Conservation (phyloP, 2,797 vertebrate genomes). For the Acanthopagrus latus region DNA sequence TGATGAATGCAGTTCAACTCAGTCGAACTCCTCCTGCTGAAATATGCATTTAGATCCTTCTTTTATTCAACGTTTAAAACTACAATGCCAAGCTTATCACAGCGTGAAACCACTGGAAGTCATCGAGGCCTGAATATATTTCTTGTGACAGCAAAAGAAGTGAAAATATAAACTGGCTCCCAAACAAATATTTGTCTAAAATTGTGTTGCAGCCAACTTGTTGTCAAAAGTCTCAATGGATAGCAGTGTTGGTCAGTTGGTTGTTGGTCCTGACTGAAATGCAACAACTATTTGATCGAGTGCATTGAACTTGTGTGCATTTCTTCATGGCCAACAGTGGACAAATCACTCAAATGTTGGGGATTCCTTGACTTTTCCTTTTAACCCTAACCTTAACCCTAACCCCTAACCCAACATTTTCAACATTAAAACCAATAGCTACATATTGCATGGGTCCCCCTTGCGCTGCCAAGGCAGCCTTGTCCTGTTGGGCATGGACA, state of each 20-base stretch:
- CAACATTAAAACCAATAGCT: too few relatives aligned
- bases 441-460: too few relatives aligned
- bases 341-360: background rate
- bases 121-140: background rate
- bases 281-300: background rate
- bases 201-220: background rate
- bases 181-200: constrained; percentile 4
- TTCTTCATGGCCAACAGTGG: background rate
- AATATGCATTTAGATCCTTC: constrained; percentile 1
- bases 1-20: constrained; percentile 5
- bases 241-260: background rate
- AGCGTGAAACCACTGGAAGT: constrained; percentile 1
- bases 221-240: too few relatives aligned
- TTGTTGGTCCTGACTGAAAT: background rate
- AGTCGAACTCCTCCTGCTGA: background rate
- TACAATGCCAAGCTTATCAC: constrained; percentile 17
- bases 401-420: too few relatives aligned
- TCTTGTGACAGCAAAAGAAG: constrained; percentile 24
- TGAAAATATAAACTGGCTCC: constrained; percentile 20
- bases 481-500: too few relatives aligned
- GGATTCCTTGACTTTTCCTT: background rate
- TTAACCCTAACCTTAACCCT: too few relatives aligned
- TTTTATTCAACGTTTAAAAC: constrained; percentile 15
- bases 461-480: too few relatives aligned
- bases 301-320: background rate